Evolutionary conservation across 1,140 invertebrate species (phyloP).

Genomic region (Sycophila sp.): DNA sequence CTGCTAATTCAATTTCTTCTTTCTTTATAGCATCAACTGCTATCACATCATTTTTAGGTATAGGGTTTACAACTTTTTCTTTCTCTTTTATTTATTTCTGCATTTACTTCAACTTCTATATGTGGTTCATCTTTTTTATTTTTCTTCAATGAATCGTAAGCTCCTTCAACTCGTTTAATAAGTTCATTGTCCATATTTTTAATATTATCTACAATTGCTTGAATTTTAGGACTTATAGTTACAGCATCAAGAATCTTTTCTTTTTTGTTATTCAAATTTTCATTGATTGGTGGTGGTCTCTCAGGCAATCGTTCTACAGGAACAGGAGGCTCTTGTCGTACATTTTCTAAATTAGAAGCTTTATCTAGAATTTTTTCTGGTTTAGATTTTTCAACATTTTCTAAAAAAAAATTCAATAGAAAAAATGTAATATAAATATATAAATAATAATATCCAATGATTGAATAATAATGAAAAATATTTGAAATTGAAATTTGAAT

Average conservation of each 20-base stretch:
- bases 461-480: conserved; percentile 5
- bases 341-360: conserved; percentile 41
- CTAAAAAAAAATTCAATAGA: conserved; percentile 14
- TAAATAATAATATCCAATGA: not conserved
- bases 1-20: conserved; percentile 63
- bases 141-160: conserved; percentile 44
- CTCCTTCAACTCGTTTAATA: conserved; percentile 45
- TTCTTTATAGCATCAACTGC: conserved; percentile 62
- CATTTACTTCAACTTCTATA: conserved; percentile 54
- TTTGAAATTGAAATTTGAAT: not conserved
- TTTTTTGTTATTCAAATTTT: conserved; percentile 22
- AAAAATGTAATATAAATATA: conserved; percentile 1
- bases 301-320: conserved; percentile 60
- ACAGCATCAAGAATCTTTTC: conserved; percentile 7
- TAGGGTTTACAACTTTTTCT: conserved; percentile 47
- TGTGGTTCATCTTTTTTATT: conserved; percentile 45
- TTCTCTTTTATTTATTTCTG: conserved; percentile 62
- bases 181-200: conserved; percentile 36
- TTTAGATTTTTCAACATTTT: conserved; percentile 10
- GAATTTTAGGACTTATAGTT: conserved; percentile 41
- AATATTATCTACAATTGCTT: conserved; percentile 43
- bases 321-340: conserved; percentile 67
- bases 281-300: too few relatives aligned
- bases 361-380: conserved; percentile 26
- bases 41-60: conserved; percentile 45